Base-by-base conservation (phyloP, 64 coral and sea anemone species). In the Montipora foliosa region DNA sequence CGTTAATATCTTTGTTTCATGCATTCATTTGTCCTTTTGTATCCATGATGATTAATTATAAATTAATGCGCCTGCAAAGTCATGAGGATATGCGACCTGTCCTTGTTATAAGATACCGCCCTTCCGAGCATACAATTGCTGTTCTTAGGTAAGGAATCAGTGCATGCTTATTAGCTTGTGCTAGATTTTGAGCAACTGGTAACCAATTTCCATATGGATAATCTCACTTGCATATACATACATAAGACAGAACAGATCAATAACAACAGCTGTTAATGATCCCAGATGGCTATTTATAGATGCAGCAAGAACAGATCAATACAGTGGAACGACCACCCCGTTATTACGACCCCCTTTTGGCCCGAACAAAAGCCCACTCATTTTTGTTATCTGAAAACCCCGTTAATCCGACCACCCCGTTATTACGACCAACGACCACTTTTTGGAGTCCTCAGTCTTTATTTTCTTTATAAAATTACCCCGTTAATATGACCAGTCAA, bases 401-500 rank as follows among this genome's bases (percentile, higher is more conserved):
- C 25, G 1, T 29, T 29, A 29, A 3, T 55, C 9, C 44, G 37
- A 77, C 75, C 75, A 77, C 44, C 44, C 75, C 75, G 44, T 77
- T 77, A 77, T 47, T 77, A 77, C 75, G 44, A 77, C 44, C 29
- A 77, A 77, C 75, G 75, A 47, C 75, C 75, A 77, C 25, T 45
- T 77, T 77, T 77, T 9, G 29, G 75, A 77, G 75, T 0, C 75
- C 75, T 77, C 44, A 47, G 46, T 77, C 37, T 10, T 77, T 77
- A 77, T 47, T 44, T 77, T 77, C 75, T 47, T 77, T 77, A 77
- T 77, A 47, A 77, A 77, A 77, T 77, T 47, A 77, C 75, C 75
- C 3, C 75, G 75, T 77, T 77, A 77, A 77, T 77, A 10, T 8
- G 75, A 77, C 75, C 75, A 47, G 75, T 77, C 44, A 77, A 77